phyloP scores from a whole-genome alignment of 23 tunicate species.

The Halocynthia aurantium region DNA sequence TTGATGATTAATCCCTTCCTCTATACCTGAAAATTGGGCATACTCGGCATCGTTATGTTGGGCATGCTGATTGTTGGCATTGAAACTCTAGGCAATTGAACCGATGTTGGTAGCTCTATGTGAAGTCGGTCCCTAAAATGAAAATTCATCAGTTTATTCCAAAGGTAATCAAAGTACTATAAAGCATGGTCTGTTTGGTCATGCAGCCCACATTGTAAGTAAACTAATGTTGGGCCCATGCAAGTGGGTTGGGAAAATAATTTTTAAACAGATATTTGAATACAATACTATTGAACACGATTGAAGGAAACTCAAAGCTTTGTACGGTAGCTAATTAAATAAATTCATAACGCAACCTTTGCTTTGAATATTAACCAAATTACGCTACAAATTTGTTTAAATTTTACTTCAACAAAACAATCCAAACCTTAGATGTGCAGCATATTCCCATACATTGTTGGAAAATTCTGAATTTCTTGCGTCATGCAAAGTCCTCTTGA shows the following conservation, averaged over 20 bases:
- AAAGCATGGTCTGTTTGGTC: too few species aligned
- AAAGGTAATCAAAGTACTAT: background rate
- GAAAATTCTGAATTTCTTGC: constrained; percentile 88
- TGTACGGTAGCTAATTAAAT: too few species aligned
- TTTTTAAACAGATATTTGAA: too few species aligned
- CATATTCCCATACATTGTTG: constrained; percentile 70
- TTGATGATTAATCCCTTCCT: background rate
- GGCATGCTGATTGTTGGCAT: constrained; percentile 61
- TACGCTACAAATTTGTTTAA: background rate
- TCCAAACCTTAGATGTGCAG: constrained; percentile 57
- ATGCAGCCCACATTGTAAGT: too few species aligned
- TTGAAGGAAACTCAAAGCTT: too few species aligned
- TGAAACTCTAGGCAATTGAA: constrained; percentile 42
- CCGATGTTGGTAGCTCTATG: constrained; percentile 54
- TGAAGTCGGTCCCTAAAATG: constrained; percentile 60
- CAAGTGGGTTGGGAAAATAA: too few species aligned
- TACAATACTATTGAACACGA: too few species aligned
- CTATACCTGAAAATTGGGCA: constrained; percentile 73
- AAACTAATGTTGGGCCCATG: too few species aligned
- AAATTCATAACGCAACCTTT: background rate
- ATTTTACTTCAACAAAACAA: too few species aligned
- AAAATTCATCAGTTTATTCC: background rate
- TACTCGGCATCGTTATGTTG: constrained; percentile 58
- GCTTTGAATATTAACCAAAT: background rate
- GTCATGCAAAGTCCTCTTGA: constrained; percentile 71